phyloP scores from a whole-genome alignment of 1,140 invertebrate species.

The Heliconius himera region DNA sequence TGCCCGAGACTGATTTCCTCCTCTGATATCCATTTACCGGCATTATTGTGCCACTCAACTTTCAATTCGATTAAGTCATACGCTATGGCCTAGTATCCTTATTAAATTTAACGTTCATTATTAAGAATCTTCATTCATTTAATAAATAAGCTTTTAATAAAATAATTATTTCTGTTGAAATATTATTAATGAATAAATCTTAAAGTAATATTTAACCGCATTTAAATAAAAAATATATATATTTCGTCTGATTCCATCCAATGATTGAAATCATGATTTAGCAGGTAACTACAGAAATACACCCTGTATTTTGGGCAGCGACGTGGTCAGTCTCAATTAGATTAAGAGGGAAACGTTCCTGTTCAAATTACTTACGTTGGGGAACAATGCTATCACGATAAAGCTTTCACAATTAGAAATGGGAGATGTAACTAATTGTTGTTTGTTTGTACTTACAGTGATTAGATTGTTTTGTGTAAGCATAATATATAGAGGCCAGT shows the following conservation, averaged over 20 bases:
- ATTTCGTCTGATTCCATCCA: not conserved
- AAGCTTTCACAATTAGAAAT: slow-evolving; percentile 60
- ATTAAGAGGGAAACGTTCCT: slow-evolving; percentile 70
- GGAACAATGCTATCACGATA: slow-evolving; percentile 66
- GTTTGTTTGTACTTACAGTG: slow-evolving; percentile 32
- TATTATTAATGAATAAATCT: too few relatives aligned
- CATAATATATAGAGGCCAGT: too few relatives aligned
- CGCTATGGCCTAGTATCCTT: slow-evolving; percentile 20
- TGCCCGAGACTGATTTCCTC: slow-evolving; percentile 70
- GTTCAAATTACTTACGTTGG: slow-evolving; percentile 52
- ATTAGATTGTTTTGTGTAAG: slow-evolving; percentile 10
- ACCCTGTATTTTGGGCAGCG: slow-evolving; percentile 62
- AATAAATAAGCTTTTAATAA: too few relatives aligned
- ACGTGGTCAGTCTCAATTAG: slow-evolving; percentile 73
- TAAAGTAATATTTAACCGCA: too few relatives aligned
- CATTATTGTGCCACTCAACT: slow-evolving; percentile 69
- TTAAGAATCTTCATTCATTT: not conserved
- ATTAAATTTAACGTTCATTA: not conserved
- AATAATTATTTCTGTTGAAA: too few relatives aligned
- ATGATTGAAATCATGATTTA: not conserved
- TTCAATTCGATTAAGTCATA: slow-evolving; percentile 62
- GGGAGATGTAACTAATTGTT: slow-evolving; percentile 50
- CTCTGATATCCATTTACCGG: slow-evolving; percentile 74
- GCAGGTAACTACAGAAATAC: slow-evolving; percentile 13
- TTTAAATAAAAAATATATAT: too few relatives aligned